phyloP scores from a whole-genome alignment of 2,888 invertebrate genomes.

The Horisme vitalbata region DNA sequence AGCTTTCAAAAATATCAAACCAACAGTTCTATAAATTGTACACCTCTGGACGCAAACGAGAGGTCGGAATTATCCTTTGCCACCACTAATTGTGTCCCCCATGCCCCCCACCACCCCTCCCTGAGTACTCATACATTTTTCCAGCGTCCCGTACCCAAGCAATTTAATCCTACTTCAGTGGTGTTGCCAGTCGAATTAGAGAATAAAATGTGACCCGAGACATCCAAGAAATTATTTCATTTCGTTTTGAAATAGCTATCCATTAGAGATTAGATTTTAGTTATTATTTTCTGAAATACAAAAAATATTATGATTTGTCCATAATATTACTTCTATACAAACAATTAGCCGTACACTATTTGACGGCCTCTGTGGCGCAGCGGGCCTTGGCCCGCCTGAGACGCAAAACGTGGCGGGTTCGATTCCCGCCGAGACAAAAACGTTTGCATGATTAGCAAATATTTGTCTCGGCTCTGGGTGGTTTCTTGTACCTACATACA shows the following conservation, averaged over 20 bases:
- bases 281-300: background rate
- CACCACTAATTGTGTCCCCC: constrained; percentile 41
- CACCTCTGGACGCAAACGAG: constrained; percentile 39
- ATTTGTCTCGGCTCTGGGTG: too few relatives aligned
- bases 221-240: constrained; percentile 3
- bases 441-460: too few relatives aligned
- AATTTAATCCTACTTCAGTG: constrained; percentile 54
- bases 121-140: constrained; percentile 49
- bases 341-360: too few relatives aligned
- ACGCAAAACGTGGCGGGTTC: too few relatives aligned
- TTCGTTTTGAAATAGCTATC: constrained; percentile 3
- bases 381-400: too few relatives aligned
- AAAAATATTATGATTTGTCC: too few relatives aligned
- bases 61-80: constrained; percentile 37
- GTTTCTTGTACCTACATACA: too few relatives aligned
- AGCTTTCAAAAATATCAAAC: background rate
- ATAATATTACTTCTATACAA: too few relatives aligned
- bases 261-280: constrained; percentile 4
- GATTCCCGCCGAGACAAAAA: too few relatives aligned
- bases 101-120: background rate
- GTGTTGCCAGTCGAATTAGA: constrained; percentile 30
- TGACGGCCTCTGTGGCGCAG: too few relatives aligned
- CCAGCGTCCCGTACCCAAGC: constrained; percentile 41
- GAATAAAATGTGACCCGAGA: constrained; percentile 17
- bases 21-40: constrained; percentile 26